Evolutionary conservation across 2,888 invertebrate species (phyloP).

Genomic region (Metallyticus violacea): DNA sequence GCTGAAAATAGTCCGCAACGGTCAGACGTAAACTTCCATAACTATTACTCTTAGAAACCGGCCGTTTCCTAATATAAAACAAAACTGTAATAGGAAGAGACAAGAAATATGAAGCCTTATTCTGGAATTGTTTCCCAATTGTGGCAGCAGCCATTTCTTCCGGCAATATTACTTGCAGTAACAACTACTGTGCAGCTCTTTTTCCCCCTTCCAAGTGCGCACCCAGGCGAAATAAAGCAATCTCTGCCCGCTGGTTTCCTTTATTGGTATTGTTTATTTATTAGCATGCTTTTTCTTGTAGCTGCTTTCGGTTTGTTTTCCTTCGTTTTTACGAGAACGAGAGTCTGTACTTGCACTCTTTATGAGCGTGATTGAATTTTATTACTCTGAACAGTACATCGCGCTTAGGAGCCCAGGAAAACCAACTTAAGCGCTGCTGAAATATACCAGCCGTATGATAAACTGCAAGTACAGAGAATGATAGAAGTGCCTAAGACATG

Average conservation of each 20-base stretch:
- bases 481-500: no score
- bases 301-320: background rate
- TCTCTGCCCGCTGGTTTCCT: background rate
- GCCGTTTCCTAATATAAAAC: background rate
- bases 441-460: no score
- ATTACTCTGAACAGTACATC: background rate
- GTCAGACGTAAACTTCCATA: background rate
- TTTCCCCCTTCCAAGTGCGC: background rate
- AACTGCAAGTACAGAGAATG: no score
- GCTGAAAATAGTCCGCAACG: background rate
- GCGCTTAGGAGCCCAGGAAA: background rate
- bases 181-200: background rate
- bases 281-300: background rate
- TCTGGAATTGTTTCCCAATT: conserved; percentile 3
- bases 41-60: background rate
- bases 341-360: background rate
- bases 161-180: background rate
- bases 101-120: background rate
- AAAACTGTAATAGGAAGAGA: background rate
- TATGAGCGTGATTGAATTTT: background rate
- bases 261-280: background rate
- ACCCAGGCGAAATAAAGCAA: background rate
- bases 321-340: background rate
- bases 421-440: no score
- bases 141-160: background rate